These are phyloP conservation scores for Pelochelys cantorii DNA, from an alignment of 2,797 vertebrate species.

Conservation along the genomic window DNA sequence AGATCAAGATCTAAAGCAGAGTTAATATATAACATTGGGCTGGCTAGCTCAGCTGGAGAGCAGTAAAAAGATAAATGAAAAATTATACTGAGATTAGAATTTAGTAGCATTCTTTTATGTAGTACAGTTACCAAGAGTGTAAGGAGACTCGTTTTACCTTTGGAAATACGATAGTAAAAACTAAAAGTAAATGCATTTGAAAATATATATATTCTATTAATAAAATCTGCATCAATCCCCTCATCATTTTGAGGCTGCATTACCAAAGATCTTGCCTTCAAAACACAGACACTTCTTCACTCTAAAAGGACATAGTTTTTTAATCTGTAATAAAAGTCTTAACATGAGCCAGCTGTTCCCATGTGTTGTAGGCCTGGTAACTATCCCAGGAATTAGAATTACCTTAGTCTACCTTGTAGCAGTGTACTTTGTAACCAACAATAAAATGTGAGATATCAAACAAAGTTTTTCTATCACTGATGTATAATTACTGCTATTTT, in stretches of 20 bases:
- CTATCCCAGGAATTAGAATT: conserved; percentile 8
- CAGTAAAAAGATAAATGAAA: not conserved
- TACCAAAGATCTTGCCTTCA: not conserved
- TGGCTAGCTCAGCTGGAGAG: conserved; percentile 13
- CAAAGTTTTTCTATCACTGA: not conserved
- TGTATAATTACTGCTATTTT: not conserved
- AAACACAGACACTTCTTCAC: not conserved
- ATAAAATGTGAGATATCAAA: not conserved
- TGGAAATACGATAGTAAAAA: not conserved
- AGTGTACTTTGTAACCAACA: conserved; percentile 27
- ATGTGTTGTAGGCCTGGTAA: conserved; percentile 2
- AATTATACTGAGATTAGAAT: not conserved
- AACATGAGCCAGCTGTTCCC: conserved; percentile 18
- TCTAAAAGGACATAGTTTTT: not conserved
- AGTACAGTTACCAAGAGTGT: not conserved
- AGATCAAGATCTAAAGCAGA: not conserved
- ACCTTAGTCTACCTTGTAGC: conserved; percentile 26
- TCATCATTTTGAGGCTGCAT: not conserved
- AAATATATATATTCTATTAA: not conserved
- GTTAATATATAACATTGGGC: not conserved
- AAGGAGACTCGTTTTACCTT: not conserved
- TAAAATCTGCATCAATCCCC: not conserved
- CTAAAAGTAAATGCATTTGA: not conserved
- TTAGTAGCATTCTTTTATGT: not conserved
- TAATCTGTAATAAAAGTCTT: conserved; percentile 22